A percentile compares a stretch with the other conserved stretches of the same genome.
Conservation (phyloP, 1,140 invertebrate genomes). For the Micrasema longulum region DNA sequence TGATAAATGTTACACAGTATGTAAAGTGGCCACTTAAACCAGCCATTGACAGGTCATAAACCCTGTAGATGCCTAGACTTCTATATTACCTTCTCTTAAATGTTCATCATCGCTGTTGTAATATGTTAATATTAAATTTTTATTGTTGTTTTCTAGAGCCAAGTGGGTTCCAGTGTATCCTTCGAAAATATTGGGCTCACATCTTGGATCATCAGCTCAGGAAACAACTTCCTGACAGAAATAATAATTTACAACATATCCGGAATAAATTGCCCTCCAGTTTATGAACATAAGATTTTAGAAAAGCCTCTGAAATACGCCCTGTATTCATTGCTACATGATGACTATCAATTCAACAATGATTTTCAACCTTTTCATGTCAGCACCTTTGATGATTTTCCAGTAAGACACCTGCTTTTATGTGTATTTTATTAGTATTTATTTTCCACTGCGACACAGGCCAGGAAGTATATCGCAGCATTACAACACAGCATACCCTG, state of each 20-base stretch:
- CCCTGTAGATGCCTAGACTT: no score
- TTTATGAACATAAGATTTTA: neutral
- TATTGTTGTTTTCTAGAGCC: no score
- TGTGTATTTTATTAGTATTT: neutral
- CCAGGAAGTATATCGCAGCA: neutral
- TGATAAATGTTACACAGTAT: no score
- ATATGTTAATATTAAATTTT: no score
- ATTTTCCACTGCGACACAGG: neutral
- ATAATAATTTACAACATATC: constrained; percentile 11
- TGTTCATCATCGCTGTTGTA: no score
- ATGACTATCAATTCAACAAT: constrained; percentile 5
- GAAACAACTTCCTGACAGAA: neutral
- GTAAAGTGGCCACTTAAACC: no score
- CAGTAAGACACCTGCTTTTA: neutral
- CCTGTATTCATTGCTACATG: neutral
- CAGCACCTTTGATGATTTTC: neutral
- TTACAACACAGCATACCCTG: neutral
- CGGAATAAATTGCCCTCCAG: neutral
- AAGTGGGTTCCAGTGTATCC: no score
- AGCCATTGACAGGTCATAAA: no score
- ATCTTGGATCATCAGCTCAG: constrained; percentile 19
- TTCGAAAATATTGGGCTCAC: constrained; percentile 13
- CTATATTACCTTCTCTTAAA: no score
- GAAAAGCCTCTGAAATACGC: constrained; percentile 10
- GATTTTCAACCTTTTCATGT: constrained; percentile 2